Evolutionary conservation across 2,888 invertebrate genomes (phyloP).

Genomic region (Phalangium opilio): DNA sequence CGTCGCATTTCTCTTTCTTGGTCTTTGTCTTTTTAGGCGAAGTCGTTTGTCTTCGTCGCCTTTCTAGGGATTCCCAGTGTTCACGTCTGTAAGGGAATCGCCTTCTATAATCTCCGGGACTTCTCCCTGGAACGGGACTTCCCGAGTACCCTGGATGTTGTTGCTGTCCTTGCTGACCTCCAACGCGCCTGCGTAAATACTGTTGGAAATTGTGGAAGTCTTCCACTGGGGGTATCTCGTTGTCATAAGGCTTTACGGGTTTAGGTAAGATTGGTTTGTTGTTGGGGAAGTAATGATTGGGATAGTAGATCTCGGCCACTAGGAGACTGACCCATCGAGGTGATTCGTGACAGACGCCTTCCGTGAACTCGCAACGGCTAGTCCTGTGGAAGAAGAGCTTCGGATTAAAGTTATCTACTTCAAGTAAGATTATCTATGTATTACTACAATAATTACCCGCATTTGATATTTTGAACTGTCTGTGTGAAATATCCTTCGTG

Average conservation of each 20-base stretch:
- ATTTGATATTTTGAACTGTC: constrained; percentile 76
- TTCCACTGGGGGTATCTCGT: constrained; percentile 20
- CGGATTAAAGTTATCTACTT: too few species aligned
- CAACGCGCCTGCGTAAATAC: constrained; percentile 19
- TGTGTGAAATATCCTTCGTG: constrained; percentile 91
- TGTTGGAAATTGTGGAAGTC: constrained; percentile 23
- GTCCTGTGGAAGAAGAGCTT: constrained; percentile 40
- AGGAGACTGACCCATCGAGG: constrained; percentile 78
- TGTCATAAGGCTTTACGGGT: constrained; percentile 5
- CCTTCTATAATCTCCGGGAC: too few species aligned
- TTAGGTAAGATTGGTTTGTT: constrained; percentile 11
- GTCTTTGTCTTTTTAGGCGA: not conserved
- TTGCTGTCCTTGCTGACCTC: constrained; percentile 5
- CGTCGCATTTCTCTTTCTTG: constrained; percentile 49
- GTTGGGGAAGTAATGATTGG: constrained; percentile 46
- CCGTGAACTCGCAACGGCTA: constrained; percentile 69
- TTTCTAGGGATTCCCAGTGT: not conserved
- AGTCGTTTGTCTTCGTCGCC: not conserved
- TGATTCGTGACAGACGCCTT: constrained; percentile 76
- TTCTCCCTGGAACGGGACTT: too few species aligned
- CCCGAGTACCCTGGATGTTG: too few species aligned
- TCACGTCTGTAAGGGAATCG: too few species aligned
- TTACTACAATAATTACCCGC: constrained; percentile 48
- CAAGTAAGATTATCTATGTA: too few species aligned
- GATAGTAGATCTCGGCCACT: constrained; percentile 83